Percentiles rank a stretch among this genome's conserved stretches.
Evolutionary conservation across 2,888 invertebrate genomes (phyloP).

Genomic region (Siphlonurus alternatus): DNA sequence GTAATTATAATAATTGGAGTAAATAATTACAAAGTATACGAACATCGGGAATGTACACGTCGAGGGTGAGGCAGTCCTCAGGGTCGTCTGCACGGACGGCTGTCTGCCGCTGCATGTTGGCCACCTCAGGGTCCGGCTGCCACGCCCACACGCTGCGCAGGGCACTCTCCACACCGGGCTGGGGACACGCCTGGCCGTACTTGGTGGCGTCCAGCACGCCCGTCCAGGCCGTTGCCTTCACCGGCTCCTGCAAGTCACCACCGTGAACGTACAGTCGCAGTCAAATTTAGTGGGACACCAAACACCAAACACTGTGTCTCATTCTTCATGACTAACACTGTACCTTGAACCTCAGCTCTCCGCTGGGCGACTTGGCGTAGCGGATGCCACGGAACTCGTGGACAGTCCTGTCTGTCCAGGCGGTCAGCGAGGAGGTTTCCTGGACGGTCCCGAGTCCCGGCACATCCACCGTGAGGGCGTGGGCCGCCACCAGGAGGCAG

Average conservation of each 20-base stretch:
- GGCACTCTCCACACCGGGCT: not conserved
- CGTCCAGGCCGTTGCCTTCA: not conserved
- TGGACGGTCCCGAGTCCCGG: not conserved
- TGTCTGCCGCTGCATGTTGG: not conserved
- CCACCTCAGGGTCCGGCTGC: not conserved
- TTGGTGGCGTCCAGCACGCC: not conserved
- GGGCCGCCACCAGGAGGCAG: too few relatives aligned
- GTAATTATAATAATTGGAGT: too few relatives aligned
- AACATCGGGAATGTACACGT: not conserved
- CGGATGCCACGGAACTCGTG: not conserved
- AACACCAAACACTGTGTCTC: too few relatives aligned
- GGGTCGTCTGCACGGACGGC: not conserved
- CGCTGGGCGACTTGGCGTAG: not conserved
- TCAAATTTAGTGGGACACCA: too few relatives aligned
- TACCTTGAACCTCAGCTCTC: not conserved
- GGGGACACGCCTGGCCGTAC: not conserved
- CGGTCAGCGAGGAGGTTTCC: not conserved
- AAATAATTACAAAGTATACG: too few relatives aligned
- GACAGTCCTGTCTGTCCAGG: not conserved
- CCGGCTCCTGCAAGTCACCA: not conserved
- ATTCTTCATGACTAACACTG: too few relatives aligned
- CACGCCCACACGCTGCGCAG: not conserved
- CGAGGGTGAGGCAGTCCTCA: conserved; percentile 1
- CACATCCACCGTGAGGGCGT: not conserved
- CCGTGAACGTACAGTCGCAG: too few relatives aligned